Conservation (phyloP, 2,888 invertebrate species). For the Ormyrus pomaceus region DNA sequence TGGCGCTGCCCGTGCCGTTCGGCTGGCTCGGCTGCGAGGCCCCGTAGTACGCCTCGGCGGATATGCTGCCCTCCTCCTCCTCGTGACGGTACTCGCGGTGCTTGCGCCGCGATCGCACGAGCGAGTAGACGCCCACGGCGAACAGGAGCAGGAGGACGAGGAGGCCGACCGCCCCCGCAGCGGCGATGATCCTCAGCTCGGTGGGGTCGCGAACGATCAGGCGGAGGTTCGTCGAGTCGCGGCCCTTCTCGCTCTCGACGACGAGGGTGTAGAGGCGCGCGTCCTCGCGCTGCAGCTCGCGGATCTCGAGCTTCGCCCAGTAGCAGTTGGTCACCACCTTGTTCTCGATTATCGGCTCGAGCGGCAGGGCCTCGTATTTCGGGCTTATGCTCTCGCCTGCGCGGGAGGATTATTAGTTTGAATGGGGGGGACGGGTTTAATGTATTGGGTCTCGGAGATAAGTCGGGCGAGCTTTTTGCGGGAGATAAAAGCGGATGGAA, state of each 20-base stretch:
- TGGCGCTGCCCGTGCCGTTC: background rate
- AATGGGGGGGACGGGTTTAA: too few species aligned
- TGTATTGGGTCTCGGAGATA: too few species aligned
- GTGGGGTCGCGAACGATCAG: constrained; percentile 71
- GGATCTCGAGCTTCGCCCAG: constrained; percentile 87
- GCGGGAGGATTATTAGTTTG: too few species aligned
- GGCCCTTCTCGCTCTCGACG: constrained; percentile 91
- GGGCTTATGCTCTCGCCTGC: constrained; percentile 71
- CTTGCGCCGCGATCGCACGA: constrained; percentile 60
- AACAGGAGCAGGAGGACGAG: constrained; percentile 68
- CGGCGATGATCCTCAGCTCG: constrained; percentile 70
- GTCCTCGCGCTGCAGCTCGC: constrained; percentile 86
- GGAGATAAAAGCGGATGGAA: too few species aligned
- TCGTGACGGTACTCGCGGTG: constrained; percentile 66
- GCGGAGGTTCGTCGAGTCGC: constrained; percentile 78
- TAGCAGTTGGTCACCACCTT: constrained; percentile 81
- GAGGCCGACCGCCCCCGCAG: constrained; percentile 68
- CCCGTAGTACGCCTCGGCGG: constrained; percentile 72
- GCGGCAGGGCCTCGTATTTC: constrained; percentile 71
- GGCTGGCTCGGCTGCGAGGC: constrained; percentile 35
- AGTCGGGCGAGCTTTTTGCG: too few species aligned
- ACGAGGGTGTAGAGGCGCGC: constrained; percentile 90
- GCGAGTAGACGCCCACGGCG: constrained; percentile 67
- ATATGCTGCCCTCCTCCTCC: constrained; percentile 71
- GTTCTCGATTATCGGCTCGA: constrained; percentile 71